Conservation (phyloP, 2,888 invertebrate species). For the Cantharis nigra region DNA sequence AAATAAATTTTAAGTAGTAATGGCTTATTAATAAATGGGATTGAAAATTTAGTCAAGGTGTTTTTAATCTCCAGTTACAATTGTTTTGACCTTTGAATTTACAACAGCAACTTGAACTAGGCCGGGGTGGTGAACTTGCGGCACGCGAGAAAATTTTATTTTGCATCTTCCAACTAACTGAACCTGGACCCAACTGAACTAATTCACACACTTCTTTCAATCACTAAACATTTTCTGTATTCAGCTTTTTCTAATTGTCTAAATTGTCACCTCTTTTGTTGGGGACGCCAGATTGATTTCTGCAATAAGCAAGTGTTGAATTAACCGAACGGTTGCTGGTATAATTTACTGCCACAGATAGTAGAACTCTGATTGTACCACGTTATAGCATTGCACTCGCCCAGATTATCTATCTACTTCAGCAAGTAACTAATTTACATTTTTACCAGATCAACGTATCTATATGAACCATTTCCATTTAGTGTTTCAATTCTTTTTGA, state of each 20-base stretch:
- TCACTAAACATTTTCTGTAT: neutral
- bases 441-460: too few species aligned
- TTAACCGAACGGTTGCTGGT: neutral
- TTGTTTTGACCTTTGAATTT: neutral
- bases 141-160: neutral
- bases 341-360: too few species aligned
- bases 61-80: neutral
- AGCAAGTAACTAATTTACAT: too few species aligned
- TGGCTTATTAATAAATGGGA: neutral
- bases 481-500: too few species aligned
- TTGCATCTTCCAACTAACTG: neutral
- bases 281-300: neutral
- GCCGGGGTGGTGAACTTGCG: neutral
- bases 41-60: neutral
- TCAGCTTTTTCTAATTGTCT: too few species aligned
- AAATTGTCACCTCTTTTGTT: neutral
- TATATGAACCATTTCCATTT: too few species aligned
- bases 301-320: neutral
- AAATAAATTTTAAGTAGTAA: neutral
- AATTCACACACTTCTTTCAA: neutral
- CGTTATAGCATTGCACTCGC: neutral
- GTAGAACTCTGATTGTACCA: too few species aligned
- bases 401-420: too few species aligned
- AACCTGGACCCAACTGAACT: neutral
- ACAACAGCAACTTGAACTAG: neutral